Conservation (phyloP, 2,797 vertebrate genomes). For the Epinephelus malabaricus region DNA sequence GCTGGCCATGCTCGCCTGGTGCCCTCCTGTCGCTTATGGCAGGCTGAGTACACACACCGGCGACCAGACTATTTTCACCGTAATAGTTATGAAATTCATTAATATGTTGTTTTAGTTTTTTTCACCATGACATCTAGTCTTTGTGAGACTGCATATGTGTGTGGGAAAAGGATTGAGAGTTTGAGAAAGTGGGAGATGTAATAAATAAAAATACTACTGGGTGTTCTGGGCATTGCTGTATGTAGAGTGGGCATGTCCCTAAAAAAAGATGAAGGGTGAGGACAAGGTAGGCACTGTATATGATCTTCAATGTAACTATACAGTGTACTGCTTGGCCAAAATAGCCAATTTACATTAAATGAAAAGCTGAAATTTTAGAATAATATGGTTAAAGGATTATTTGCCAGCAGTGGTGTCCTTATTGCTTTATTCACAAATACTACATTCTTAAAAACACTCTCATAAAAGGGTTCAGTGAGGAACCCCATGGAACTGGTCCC, state of each 20-base stretch:
- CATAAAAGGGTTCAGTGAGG: neutral
- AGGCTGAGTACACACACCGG: conserved; percentile 61
- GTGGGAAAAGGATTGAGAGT: conserved; percentile 12
- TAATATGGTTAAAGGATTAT: conserved; percentile 44
- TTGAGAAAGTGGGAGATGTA: conserved; percentile 41
- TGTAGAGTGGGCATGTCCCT: conserved; percentile 44
- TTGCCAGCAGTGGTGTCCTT: conserved; percentile 21
- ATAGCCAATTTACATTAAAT: conserved; percentile 54
- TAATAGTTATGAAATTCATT: conserved; percentile 67
- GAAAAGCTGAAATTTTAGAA: conserved; percentile 54
- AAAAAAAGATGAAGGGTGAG: conserved; percentile 52
- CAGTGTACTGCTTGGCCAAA: conserved; percentile 36
- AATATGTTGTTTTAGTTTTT: conserved; percentile 56
- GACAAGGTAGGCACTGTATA: conserved; percentile 65
- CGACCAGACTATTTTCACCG: conserved; percentile 59
- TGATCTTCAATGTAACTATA: conserved; percentile 48
- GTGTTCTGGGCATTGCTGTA: conserved; percentile 54
- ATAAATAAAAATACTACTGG: conserved; percentile 55
- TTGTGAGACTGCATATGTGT: conserved; percentile 21
- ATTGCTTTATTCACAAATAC: conserved; percentile 15
- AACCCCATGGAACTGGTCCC: neutral
- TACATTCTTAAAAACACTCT: neutral
- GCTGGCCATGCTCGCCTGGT: conserved; percentile 67
- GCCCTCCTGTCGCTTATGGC: conserved; percentile 73
- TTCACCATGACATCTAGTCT: conserved; percentile 40